Evolutionary conservation across 2,797 vertebrate genomes (phyloP), one percentile per base, ranked within the genome.

Genomic region (Helarctos malayanus): DNA sequence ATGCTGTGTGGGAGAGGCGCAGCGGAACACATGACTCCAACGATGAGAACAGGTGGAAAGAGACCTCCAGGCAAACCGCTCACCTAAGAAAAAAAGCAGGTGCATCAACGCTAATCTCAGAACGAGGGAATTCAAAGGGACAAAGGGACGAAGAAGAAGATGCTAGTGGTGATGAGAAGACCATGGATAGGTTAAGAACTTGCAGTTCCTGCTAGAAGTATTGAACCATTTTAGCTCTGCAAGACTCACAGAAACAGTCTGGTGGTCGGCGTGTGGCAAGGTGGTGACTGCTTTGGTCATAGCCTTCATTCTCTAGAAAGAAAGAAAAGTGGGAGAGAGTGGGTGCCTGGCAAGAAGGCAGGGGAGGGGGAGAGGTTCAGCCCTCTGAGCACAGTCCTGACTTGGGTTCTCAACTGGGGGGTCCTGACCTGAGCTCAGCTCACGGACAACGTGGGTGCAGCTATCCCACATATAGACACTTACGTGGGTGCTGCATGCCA

Each of bases 391-490:
- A 27, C 19, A 10, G 21, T 18, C 32, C 1, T 0, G 19, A 12
- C 21, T 56, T 13, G 2, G 16, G 14, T 5, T 7, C 15, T 23
- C 15, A 14, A 9, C 1, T 19, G 57, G 41, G 81, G 38, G 88
- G 25, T 18, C 27, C 11, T 0, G 0, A 19, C 19, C 11, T 18
- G 11, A 57, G 41, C 19, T 59, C 10, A 2, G 25, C 5, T 23
- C 49, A 4, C 0, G 2, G 49, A 27, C 21, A 12, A 3, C 16
- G 3, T 2, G 45, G 23, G 0, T 3, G 35, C 19, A 3, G 10
- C 19, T 68, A 14, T 6, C 5, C 11, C 25, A 49, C 32, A 7
- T 4, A 0, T 23, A 7, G 5, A 18, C 13, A 15, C 47, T 14
- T 9, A 12, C 8, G 1, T 27, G 27, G 1, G 4, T n/a, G 47